Percentiles rank a stretch among this genome's conserved stretches.
These are phyloP conservation scores for Mimumesa dahlbomi DNA, from an alignment of 2,888 invertebrate genomes.

Conservation along the genomic window DNA sequence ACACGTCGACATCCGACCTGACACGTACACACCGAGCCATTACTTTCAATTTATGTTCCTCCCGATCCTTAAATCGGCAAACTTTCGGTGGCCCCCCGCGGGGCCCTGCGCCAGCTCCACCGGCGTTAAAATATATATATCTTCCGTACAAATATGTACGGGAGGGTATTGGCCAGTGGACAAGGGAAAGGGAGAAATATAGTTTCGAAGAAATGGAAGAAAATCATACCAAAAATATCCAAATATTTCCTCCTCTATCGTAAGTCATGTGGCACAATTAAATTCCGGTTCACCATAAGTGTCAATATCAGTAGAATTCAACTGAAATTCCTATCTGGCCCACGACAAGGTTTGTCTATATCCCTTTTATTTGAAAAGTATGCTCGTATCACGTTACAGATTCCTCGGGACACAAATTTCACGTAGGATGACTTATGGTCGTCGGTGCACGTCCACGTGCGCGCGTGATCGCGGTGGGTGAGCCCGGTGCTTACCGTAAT, in stretches of 20 bases:
- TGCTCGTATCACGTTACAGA: too few species aligned
- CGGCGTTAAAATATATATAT: slow-evolving; percentile 53
- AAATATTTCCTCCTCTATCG: too few species aligned
- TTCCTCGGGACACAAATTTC: too few species aligned
- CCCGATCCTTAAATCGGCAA: slow-evolving; percentile 71
- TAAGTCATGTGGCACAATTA: too few species aligned
- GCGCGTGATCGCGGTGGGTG: slow-evolving; percentile 43
- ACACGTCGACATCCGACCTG: slow-evolving; percentile 65
- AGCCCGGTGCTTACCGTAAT: slow-evolving; percentile 40
- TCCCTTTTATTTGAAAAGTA: too few species aligned
- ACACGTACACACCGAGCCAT: slow-evolving; percentile 68
- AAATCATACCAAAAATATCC: too few species aligned
- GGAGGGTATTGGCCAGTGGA: background rate
- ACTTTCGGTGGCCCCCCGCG: slow-evolving; percentile 71
- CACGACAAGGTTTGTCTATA: too few species aligned
- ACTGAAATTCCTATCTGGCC: too few species aligned
- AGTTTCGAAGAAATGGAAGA: too few species aligned
- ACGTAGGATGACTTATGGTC: background rate
- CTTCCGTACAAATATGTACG: background rate
- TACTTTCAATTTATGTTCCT: slow-evolving; percentile 78
- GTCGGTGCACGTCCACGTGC: background rate
- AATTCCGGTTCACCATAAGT: too few species aligned
- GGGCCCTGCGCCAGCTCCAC: slow-evolving; percentile 50
- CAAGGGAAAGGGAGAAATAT: background rate
- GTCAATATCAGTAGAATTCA: too few species aligned